Evolutionary conservation across 2,113 vertebrate species (phyloP).

Genomic region (Semicossyphus pulcher): DNA sequence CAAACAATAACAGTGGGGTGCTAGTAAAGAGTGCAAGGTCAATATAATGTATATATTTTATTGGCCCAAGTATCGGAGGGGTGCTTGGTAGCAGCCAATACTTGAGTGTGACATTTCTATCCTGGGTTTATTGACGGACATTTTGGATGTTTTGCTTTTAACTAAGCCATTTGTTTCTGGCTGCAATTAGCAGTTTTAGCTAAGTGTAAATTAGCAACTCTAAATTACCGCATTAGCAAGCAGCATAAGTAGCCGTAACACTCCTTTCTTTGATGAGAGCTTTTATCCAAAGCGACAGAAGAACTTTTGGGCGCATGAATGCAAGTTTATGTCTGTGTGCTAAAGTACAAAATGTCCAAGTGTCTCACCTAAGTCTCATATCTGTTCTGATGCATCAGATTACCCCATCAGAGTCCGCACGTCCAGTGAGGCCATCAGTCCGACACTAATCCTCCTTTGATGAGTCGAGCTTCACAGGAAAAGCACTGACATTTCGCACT

Average conservation of each 20-base stretch:
- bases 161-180: neutral
- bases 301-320: too few species aligned
- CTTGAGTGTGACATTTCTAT: too few species aligned
- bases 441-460: constrained; percentile 62
- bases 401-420: constrained; percentile 57
- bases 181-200: neutral
- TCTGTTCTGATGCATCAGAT: constrained; percentile 71
- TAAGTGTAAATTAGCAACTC: constrained; percentile 16
- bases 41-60: too few species aligned
- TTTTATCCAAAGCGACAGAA: constrained; percentile 1
- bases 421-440: constrained; percentile 67
- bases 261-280: neutral
- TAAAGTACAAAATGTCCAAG: constrained; percentile 31
- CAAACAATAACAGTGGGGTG: too few species aligned
- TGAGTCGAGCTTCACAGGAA: constrained; percentile 70
- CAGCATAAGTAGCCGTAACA: neutral
- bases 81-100: too few species aligned
- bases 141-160: too few species aligned
- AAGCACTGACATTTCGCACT: constrained; percentile 73
- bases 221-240: constrained; percentile 1
- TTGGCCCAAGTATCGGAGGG: too few species aligned
- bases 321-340: neutral
- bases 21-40: too few species aligned
- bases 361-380: constrained; percentile 48
- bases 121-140: too few species aligned